Evolutionary conservation across 2,797 vertebrate genomes (phyloP), one percentile per base, ranked within the genome.

Genomic region (Leptatherina wallacei): DNA sequence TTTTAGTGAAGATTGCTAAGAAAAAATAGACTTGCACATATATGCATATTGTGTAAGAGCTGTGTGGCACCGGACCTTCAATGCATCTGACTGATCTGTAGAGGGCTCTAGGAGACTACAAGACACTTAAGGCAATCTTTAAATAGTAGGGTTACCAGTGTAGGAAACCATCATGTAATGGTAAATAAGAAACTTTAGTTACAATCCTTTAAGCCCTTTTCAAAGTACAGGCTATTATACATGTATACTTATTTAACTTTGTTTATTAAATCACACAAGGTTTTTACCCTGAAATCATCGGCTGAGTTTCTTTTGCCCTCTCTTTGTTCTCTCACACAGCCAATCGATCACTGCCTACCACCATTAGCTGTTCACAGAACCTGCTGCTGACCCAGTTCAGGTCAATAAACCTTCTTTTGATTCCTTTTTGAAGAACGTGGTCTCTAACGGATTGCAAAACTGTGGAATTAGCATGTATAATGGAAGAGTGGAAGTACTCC

Each of bases 81-180:
- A 32, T 71, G 33, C 29, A 57, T 55, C 38, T 20, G 4, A 33
- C 38, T 73, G 64, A 65, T 33, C 92, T 77, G 71, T 73, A 92
- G 91, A 64, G 90, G 89, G 87, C 86, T 35, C 84, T 82, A n/a
- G 71, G 67, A 71, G 27, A 81, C 81, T 69, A 86, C 63, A 57
- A 42, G 65, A 72, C 49, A 62, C 40, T 0, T 22, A 70, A 3
- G 65, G 18, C 60, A 27, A 55, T n/a, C 11, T 35, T 58, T 60
- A 68, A 55, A 73, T 16, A 44, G n/a, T 12, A 66, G 42, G 22
- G 10, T 49, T 20, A 36, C 24, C 20, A 58, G 57, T 47, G n/a
- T 22, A 63, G 61, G 52, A 67, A 80, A 62, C 24, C 29, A 68
- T 64, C 4, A 18, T 44, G 29, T 3, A 47, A 27, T 20, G 54